Evolutionary conservation across 2,797 vertebrate species (phyloP).

Genomic region (Oreonectes daqikongensis): DNA sequence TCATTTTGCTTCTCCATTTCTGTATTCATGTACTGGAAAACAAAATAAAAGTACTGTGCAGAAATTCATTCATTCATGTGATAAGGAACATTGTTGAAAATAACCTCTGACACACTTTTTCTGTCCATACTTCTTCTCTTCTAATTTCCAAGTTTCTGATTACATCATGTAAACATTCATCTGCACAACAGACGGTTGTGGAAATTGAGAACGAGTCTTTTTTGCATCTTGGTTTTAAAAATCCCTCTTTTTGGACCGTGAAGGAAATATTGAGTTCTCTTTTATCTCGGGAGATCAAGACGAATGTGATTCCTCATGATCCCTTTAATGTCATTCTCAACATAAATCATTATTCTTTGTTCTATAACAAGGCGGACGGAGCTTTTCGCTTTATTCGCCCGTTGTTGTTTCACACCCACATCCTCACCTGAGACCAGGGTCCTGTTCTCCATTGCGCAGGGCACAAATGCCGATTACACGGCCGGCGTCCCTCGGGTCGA

Average conservation of each 20-base stretch:
- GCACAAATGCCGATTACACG: conserved; percentile 88
- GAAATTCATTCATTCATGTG: too few relatives aligned
- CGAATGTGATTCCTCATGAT: neutral
- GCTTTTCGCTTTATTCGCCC: neutral
- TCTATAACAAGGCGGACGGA: neutral
- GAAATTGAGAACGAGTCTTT: neutral
- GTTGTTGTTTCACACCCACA: neutral
- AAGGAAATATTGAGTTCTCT: neutral
- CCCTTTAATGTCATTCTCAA: conserved; percentile 1
- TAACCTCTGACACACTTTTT: neutral
- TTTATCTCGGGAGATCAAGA: neutral
- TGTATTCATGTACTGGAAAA: too few relatives aligned
- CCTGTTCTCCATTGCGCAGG: conserved; percentile 85
- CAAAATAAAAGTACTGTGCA: too few relatives aligned
- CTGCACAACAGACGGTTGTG: neutral
- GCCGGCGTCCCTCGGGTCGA: conserved; percentile 84
- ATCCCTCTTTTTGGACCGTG: neutral
- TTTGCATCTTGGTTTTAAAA: neutral
- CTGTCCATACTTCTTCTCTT: neutral
- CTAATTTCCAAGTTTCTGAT: neutral
- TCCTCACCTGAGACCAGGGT: conserved; percentile 87
- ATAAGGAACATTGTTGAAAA: neutral
- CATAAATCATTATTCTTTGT: neutral
- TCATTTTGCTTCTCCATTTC: too few relatives aligned
- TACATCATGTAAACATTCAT: neutral